Percentiles rank a stretch among this genome's conserved stretches.
phyloP scores from a whole-genome alignment of 2,888 invertebrate species.

The Synanthedon myopaeformis region DNA sequence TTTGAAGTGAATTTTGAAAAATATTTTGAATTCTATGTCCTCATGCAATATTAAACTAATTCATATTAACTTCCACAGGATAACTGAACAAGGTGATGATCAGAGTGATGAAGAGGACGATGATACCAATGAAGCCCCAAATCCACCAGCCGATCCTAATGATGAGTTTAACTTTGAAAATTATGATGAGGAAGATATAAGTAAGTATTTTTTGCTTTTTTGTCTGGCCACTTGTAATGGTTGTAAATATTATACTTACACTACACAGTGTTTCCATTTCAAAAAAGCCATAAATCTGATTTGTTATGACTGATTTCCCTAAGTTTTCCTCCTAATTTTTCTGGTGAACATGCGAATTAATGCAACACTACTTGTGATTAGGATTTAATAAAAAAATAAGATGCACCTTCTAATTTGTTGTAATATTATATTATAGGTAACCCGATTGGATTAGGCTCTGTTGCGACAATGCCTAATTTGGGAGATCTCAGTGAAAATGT shows the following conservation, averaged over 20 bases:
- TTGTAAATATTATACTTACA: too few species aligned
- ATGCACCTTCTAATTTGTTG: neutral
- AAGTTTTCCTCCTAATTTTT: too few species aligned
- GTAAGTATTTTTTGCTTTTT: constrained; percentile 24
- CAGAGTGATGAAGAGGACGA: constrained; percentile 55
- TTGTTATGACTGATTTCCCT: too few species aligned
- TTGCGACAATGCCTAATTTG: constrained; percentile 66
- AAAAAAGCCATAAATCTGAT: too few species aligned
- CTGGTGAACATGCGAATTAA: too few species aligned
- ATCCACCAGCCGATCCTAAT: constrained; percentile 48
- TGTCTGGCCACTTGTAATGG: too few species aligned
- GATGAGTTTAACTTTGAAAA: constrained; percentile 81
- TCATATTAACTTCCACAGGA: constrained; percentile 15
- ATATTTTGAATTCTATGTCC: neutral
- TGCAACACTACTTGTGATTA: too few species aligned
- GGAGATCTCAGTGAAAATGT: constrained; percentile 62
- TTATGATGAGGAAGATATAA: constrained; percentile 78
- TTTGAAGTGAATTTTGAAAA: neutral
- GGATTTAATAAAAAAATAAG: neutral
- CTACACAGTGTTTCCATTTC: too few species aligned
- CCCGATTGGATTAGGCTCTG: constrained; percentile 67
- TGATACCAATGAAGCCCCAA: constrained; percentile 20
- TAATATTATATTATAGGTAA: constrained; percentile 30
- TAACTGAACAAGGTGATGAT: constrained; percentile 50
- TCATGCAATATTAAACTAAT: neutral